Conservation (phyloP, 2,113 vertebrate genomes). For the Odobenus rosmarus region DNA sequence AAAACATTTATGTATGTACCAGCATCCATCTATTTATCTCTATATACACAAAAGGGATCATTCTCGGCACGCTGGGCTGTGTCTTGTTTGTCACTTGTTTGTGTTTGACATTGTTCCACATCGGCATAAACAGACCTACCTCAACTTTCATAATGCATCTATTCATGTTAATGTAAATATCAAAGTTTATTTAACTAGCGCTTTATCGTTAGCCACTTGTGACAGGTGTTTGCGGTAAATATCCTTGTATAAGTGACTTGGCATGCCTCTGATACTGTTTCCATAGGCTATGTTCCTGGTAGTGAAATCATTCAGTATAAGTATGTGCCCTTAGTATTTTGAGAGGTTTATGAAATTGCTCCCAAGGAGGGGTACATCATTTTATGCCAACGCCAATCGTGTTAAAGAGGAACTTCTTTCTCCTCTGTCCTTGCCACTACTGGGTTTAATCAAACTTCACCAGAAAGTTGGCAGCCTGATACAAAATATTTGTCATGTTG, state of each 20-base stretch:
- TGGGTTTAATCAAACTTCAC: constrained; percentile 7
- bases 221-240: neutral
- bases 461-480: neutral
- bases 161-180: neutral
- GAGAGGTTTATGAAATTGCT: neutral
- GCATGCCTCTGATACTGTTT: neutral
- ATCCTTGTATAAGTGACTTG: neutral
- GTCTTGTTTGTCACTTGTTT: neutral
- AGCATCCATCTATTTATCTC: neutral
- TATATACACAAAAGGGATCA: neutral
- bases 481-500: neutral
- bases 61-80: neutral
- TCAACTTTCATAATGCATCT: neutral
- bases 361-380: neutral
- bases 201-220: neutral
- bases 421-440: neutral
- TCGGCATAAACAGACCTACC: neutral
- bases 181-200: neutral
- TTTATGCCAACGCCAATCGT: neutral
- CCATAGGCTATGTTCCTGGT: neutral
- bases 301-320: neutral
- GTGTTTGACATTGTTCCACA: neutral
- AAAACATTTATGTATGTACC: no score
- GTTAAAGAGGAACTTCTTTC: neutral
- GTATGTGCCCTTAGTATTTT: neutral